A percentile compares a stretch with the other conserved stretches of the same genome.
Evolutionary conservation across 2,888 invertebrate species (phyloP).

Genomic region (Acleris holmiana): DNA sequence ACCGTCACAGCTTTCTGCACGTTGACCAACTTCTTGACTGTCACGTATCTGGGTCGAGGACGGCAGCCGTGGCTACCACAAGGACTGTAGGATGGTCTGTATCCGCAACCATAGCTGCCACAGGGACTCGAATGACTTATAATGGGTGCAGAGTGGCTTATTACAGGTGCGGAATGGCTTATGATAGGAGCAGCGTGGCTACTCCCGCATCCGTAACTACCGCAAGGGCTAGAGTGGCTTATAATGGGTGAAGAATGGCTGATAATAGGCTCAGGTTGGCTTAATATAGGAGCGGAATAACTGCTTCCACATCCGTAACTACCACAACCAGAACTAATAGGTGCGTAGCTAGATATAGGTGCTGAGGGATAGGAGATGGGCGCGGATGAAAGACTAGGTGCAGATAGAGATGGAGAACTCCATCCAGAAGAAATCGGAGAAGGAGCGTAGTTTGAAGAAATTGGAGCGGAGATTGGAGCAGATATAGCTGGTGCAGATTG

Average conservation of each 20-base stretch:
- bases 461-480: slow-evolving; percentile 14
- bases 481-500: background rate
- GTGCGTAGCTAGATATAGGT: slow-evolving; percentile 25
- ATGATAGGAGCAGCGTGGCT: slow-evolving; percentile 34
- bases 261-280: slow-evolving; percentile 14
- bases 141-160: background rate
- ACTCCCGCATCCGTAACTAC: slow-evolving; percentile 10
- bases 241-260: slow-evolving; percentile 11
- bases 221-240: slow-evolving; percentile 9
- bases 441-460: slow-evolving; percentile 10
- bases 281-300: slow-evolving; percentile 5
- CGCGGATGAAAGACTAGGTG: slow-evolving; percentile 18
- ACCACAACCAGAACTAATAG: slow-evolving; percentile 27
- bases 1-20: slow-evolving; percentile 44
- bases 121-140: slow-evolving; percentile 4
- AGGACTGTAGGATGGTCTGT: slow-evolving; percentile 4
- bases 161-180: slow-evolving; percentile 6
- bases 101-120: slow-evolving; percentile 20
- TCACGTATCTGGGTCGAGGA: slow-evolving; percentile 35
- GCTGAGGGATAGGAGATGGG: slow-evolving; percentile 24
- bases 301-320: slow-evolving; percentile 35
- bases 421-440: slow-evolving; percentile 9
- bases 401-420: slow-evolving; percentile 33
- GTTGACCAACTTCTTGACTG: slow-evolving; percentile 42
- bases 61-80: slow-evolving; percentile 4